Evolutionary conservation across 2,113 vertebrate species (phyloP), one percentile per base, ranked within the genome.

Genomic region (Oryzias javanicus): DNA sequence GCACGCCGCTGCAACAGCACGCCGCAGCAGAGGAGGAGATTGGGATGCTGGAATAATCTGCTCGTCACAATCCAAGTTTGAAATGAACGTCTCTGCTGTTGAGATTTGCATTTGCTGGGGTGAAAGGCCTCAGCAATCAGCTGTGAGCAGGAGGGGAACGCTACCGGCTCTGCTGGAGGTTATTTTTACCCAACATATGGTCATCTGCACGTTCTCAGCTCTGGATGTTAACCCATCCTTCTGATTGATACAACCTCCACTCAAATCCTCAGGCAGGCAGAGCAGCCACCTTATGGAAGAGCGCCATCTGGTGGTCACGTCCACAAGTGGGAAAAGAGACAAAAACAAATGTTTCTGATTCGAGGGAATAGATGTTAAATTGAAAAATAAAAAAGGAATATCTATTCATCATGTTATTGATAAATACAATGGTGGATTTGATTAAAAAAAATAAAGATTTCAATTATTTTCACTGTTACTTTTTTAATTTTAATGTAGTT

Each of bases 21-120:
- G 60, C 71, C 74, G 67, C 63, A 72, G 60, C 7, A 50, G 42
- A 74, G 70, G 76, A 58, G 66, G 76, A 58, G 66, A 67, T 66
- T 40, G 57, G 54, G 48, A 6, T 47, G 55, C 62, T 55, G 51
- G 74, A 77, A 76, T 74, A 66, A 78, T 83, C 70, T 64, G 64
- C 64, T 70, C 13, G 40, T 71, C 78, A 74, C 76, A 78, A 76
- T 82, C 58, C 57, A 70, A 78, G 59, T 78, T 81, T 80, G 60
- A 71, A 82, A 82, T 56, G 63, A 62, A 82, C 74, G 81, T 78
- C 27, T 19, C 64, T 18, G 47, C 59, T 44, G 60, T 29, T 18
- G 51, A 84, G 55, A 69, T 81, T 75, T 66, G 75, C 75, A 79
- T 84, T 84, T 76, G 54, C 61, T 63, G 76, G 83, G 67, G 82